These are phyloP conservation scores for Sesia bembeciformis DNA, from an alignment of 2,888 invertebrate genomes.

Conservation along the genomic window DNA sequence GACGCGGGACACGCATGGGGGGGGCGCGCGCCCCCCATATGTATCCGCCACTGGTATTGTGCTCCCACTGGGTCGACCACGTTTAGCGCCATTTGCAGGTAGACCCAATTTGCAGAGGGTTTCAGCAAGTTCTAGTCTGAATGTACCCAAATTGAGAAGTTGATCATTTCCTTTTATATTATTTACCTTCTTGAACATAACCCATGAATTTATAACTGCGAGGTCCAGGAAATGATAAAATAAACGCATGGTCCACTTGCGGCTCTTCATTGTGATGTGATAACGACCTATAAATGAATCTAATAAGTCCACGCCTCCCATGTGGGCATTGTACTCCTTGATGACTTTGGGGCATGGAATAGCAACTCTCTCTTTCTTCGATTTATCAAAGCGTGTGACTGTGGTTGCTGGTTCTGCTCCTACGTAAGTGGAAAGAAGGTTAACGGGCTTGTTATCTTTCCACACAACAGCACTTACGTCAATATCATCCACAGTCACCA, in stretches of 20 bases:
- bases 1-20: too few species aligned
- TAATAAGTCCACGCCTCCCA: constrained; percentile 17
- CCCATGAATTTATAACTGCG: constrained; percentile 23
- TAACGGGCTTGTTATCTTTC: constrained; percentile 34
- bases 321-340: constrained; percentile 16
- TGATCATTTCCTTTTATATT: constrained; percentile 16
- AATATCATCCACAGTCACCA: constrained; percentile 19
- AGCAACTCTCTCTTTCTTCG: constrained; percentile 12
- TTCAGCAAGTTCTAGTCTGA: constrained; percentile 25
- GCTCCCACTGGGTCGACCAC: too few species aligned
- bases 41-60: too few species aligned
- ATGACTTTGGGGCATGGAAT: constrained; percentile 16
- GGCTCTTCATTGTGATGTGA: constrained; percentile 22
- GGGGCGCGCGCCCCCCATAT: too few species aligned
- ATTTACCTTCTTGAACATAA: constrained; percentile 12
- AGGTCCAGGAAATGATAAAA: constrained; percentile 27
- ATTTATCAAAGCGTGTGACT: constrained; percentile 23
- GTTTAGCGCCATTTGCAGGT: constrained; percentile 22
- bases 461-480: constrained; percentile 22
- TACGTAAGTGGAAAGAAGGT: constrained; percentile 28
- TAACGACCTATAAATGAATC: constrained; percentile 13
- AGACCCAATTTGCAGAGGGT: constrained; percentile 22
- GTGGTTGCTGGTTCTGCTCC: constrained; percentile 24
- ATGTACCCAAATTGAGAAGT: constrained; percentile 24
- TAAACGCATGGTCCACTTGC: constrained; percentile 25